Base-by-base conservation (phyloP, 2,888 invertebrate species). In the Ceratothoa steindachneri region DNA sequence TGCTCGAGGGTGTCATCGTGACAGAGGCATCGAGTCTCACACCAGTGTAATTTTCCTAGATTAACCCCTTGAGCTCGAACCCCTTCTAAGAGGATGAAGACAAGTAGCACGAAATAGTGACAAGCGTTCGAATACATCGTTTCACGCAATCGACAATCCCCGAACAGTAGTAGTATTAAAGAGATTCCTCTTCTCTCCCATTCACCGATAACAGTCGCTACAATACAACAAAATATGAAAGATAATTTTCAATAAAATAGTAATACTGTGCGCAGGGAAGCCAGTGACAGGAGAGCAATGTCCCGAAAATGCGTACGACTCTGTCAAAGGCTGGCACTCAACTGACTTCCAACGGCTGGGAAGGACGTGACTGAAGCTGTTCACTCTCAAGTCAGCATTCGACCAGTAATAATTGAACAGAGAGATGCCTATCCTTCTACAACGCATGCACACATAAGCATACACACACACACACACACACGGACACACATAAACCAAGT, bases 11-110 rank as follows among this genome's bases (percentile, higher is more conserved):
- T 71, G n/a, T 71, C 66, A 9, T 66, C 30, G 52, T 71, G 31
- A 41, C 71, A 71, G 51, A 71, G 52, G 41, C 71, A 71, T 28
- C 28, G 15, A 28, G 51, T 28, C 3, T 27, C 41, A n/a, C 71
- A 51, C 28, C 71, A 71, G 12, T 60, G 22, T 12, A 60, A 24
- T 24, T 15, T 24, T 24, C 60, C 60, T 24, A 60, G 24, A 60
- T 60, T 60, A 22, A 60, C 60, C n/a, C 60, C 60, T 24, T 60
- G 60, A 24, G 60, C 9, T 60, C 19, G 22, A 60, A 24, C 60
- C 27, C 24, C 60, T 24, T 60, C 27, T 24, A 60, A 12, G 27
- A 15, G 24, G 12, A n/a, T n/a, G n/a, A n/a, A n/a, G n/a, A n/a
- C n/a, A n/a, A n/a, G n/a, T n/a, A 60, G 12, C 60, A 41, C 41